phyloP scores from a whole-genome alignment of 2,113 vertebrate species.

The Fulmarus glacialis region DNA sequence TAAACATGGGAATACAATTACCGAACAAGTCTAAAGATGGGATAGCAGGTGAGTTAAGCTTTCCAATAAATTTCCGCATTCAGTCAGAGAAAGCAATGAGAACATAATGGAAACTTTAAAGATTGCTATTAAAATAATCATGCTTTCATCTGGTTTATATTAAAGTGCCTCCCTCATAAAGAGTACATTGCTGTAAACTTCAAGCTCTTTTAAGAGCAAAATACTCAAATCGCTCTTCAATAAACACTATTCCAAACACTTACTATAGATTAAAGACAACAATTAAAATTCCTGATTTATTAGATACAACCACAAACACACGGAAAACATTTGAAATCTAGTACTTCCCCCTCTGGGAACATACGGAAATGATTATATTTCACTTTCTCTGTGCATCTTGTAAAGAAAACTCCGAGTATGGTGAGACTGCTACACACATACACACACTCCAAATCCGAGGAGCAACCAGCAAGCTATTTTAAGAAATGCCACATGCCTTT shows the following conservation, averaged over 20 bases:
- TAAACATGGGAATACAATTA: background rate
- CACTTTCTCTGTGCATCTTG: slow-evolving; percentile 32
- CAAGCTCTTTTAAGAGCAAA: slow-evolving; percentile 44
- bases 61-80: background rate
- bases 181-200: slow-evolving; percentile 2
- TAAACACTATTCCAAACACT: slow-evolving; percentile 54
- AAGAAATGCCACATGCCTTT: slow-evolving; percentile 13
- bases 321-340: background rate
- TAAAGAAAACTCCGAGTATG: background rate
- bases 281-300: slow-evolving; percentile 63
- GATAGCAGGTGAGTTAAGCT: background rate
- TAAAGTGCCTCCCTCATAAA: slow-evolving; percentile 34
- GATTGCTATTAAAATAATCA: slow-evolving; percentile 39
- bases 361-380: background rate
- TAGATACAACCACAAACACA: slow-evolving; percentile 43
- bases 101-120: slow-evolving; percentile 37
- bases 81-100: background rate
- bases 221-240: slow-evolving; percentile 47
- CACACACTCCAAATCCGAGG: background rate
- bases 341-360: background rate
- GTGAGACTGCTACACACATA: background rate
- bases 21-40: background rate
- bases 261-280: slow-evolving; percentile 49
- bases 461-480: slow-evolving; percentile 32
- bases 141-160: slow-evolving; percentile 51